Evolutionary conservation across 1,140 invertebrate species (phyloP), one percentile per base, ranked within the genome.

Genomic region (Caenorhabditis brenneri): DNA sequence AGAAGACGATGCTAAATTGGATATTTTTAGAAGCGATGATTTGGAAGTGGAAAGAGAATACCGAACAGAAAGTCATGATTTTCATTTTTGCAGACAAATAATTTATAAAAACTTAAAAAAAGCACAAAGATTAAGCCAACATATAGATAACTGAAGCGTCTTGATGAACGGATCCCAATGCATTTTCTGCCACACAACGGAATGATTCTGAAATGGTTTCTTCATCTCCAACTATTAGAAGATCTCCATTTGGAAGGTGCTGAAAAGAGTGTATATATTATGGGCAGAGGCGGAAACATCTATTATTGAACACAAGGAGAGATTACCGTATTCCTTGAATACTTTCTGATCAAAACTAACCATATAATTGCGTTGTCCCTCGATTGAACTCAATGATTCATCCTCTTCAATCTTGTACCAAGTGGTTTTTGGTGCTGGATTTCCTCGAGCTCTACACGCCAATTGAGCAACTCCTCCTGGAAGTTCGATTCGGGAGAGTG

Each of bases 361-460:
- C 81, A 82, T 82, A 46, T 82, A 82, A 27, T 65, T 48, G 1
- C 31, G 55, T 48, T 82, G 46, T 65, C 60, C 48, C 6, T 42
- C 36, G 15, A 82, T 69, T 29, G 55, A 39, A 19, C 60, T 60
- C 29, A 82, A 49, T 22, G 55, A 60, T n/a, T 82, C 81, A 22
- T 82, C 81, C 60, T 82, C 81, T 19, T 82, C 48, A 42, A 82
- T 51, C 55, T 60, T 42, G 60, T 31, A 82, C 81, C 81, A 82
- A 69, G 46, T 82, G 1, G 60, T 82, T 19, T 46, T 46, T 15
- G 81, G 81, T 33, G 33, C 19, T 58, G 81, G 81, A 48, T 27
- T 16, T 46, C 81, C 81, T 4, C 36, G 29, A 12, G 58, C 33
- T n/a, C 81, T 31, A 39, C 81, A 82, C 29, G 60, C 60, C 81